Base-by-base conservation (phyloP, 2,888 invertebrate genomes). In the Lottia scabra region DNA sequence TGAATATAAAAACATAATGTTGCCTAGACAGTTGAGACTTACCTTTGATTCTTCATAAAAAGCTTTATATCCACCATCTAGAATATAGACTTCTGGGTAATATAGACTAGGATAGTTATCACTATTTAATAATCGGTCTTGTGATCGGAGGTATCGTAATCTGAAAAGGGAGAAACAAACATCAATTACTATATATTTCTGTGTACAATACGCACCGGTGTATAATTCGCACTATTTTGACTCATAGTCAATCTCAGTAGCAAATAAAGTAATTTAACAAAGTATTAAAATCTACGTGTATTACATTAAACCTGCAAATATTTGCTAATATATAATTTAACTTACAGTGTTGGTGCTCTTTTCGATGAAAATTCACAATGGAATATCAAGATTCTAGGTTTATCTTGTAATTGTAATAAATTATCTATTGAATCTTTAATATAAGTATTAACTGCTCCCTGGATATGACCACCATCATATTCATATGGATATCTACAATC, bases 31-130 rank as follows among this genome's bases (percentile, higher is more conserved):
- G n/a, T 38, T 38, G n/a, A 48, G 56, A 68, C 38, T 74, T 77
- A 83, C 83, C 71, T 75, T 75, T 85, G 93, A 92, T 0, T 91
- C 90, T 78, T 92, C 91, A 88, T 92, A 96, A 91, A 98, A 97
- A 38, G 92, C 92, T 85, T 95, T 94, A 90, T 96, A 96, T 62
- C 96, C 96, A 1, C 96, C 95, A 85, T 96, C 94, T 26, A 98
- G 91, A 1, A 98, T 91, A 90, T 98, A 98, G 2, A 97, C 91
- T 89, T 98, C 98, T 0, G 98, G 98, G 91, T 95, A 96, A 86
- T 94, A 91, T 0, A 98, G 91, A 0, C 92, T 91, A 0, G 98
- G 98, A 90, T 97, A 98, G 74, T 92, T 91, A 67, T 93, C 93
- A 73, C 92, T 92, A 90, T 98, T 96, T 62, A 92, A 90, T 16